Base-by-base conservation (phyloP, 2,888 invertebrate genomes). In the Agriopis aurantiaria region DNA sequence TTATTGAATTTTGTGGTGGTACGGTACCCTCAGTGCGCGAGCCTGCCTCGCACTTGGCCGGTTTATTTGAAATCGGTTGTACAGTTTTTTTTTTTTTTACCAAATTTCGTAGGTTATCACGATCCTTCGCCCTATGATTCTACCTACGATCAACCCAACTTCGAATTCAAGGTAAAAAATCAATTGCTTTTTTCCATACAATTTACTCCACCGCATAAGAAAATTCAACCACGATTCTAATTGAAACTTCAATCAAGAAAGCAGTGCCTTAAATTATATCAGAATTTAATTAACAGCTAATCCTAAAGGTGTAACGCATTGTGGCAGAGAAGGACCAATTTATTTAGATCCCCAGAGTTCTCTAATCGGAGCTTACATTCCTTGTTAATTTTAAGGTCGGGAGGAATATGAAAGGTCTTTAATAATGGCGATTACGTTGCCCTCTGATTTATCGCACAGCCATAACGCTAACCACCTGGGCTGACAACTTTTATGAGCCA, bases 221-320 rank as follows among this genome's bases (percentile, higher is more conserved):
- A 74, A 71, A 49, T 64, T 51, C 49, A 69, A 59, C 57, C 63
- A 12, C 57, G 58, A 56, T 41, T 53, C 14, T 45, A 76, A 77
- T 75, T 75, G 74, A 75, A 77, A 75, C 69, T 65, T 75, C 64
- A 68, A 70, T 77, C 75, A 71, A 63, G 74, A 57, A 64, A 63
- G 58, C 52, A n/a, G 72, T 73, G 74, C 73, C 63, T 76, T 75
- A 81, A 81, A 82, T 85, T 82, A 83, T 77, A 79, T 78, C 72
- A 74, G 72, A 80, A 80, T 81, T 86, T 86, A 84, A 85, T 86
- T 84, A 83, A 78, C 78, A 81, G 75, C 75, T 81, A 81, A 84
- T 84, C 80, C 78, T 75, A 71, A 78, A 82, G 76, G 81, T 81
- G 74, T 76, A 78, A 46, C 46, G 23, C 53, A 41, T 61, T 69